A percentile compares a stretch with the other conserved stretches of the same genome.
phyloP scores from a whole-genome alignment of 2,113 vertebrate genomes.

The Corydoras maculifer region DNA sequence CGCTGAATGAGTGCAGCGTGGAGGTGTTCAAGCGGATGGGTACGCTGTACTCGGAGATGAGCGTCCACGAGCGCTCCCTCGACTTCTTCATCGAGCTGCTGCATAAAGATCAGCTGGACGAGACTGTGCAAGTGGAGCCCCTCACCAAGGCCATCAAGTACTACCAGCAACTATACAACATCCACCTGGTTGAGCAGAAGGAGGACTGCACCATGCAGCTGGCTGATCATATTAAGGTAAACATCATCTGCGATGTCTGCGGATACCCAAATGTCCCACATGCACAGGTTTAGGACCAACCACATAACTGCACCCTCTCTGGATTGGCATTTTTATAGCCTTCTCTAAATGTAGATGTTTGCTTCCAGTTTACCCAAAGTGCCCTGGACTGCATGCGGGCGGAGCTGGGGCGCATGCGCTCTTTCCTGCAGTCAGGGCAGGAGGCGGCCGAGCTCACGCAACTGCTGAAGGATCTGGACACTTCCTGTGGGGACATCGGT shows the following conservation, averaged over 20 bases:
- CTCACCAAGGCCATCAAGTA: constrained; percentile 97
- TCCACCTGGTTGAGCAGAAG: constrained; percentile 81
- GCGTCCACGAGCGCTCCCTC: constrained; percentile 87
- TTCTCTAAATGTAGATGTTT: too few species aligned
- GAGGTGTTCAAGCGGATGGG: constrained; percentile 92
- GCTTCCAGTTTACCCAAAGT: constrained; percentile 85
- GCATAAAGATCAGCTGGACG: constrained; percentile 95
- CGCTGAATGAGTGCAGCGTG: constrained; percentile 80
- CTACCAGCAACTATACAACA: constrained; percentile 95
- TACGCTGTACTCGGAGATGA: constrained; percentile 87
- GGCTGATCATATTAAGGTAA: constrained; percentile 82
- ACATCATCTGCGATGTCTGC: too few species aligned
- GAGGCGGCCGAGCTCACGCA: constrained; percentile 79
- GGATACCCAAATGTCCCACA: too few species aligned
- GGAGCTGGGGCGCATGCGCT: constrained; percentile 82
- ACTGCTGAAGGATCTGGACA: constrained; percentile 89
- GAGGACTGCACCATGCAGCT: constrained; percentile 94
- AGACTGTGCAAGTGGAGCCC: constrained; percentile 88
- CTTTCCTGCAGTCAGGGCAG: constrained; percentile 84
- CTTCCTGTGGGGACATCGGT: constrained; percentile 84
- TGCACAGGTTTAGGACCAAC: too few species aligned
- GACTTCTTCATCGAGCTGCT: constrained; percentile 92
- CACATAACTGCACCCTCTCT: too few species aligned
- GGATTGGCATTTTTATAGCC: too few species aligned
- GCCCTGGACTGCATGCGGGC: constrained; percentile 93